Base-by-base conservation (phyloP, 1,140 invertebrate genomes). In the Venturia canescens region DNA sequence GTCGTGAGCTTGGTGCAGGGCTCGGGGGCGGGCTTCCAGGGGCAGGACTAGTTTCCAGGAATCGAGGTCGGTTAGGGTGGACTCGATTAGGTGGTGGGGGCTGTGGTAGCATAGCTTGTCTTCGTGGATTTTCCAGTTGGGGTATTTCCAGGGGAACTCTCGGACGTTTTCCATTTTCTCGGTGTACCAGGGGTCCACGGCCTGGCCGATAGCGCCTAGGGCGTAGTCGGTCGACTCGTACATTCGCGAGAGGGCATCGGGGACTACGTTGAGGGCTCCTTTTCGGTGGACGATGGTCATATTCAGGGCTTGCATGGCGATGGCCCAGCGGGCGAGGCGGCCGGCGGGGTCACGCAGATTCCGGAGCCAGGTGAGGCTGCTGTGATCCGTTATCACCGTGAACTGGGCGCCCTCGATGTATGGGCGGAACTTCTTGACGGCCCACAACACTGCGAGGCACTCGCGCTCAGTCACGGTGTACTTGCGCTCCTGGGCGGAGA, bases 361-460 rank as follows among this genome's bases (percentile, higher is more conserved):
- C 75, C 89, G 86, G 0, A 94, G 83, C 92, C 92, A 94, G 60
- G 82, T 86, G 3, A 94, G 82, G 0, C 92, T 85, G 83, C 91
- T 90, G 76, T 94, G 93, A 82, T 94, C 93, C 0, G 91, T 92
- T 29, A 87, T 60, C 3, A 93, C 85, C 0, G 72, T 87, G 70
- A 93, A 86, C 82, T 60, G 77, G 9, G 27, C 80, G 13, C 90
- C 90, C 66, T 91, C 88, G 15, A 91, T 81, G 70, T 91, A 92
- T 4, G 86, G 84, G 75, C 89, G 48, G 66, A 92, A 93, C 34
- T 91, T 87, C 18, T 88, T 80, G 3, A 93, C 84, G 0, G 91
- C 90, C 88, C 89, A 92, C 1, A 94, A 84, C 4, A 94, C 86
- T 0, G 93, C 92, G 1, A 93, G 81, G 38, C 89, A 89, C 88